These are phyloP conservation scores for Siniperca obscura DNA, from an alignment of 2,797 vertebrate species.

Conservation along the genomic window DNA sequence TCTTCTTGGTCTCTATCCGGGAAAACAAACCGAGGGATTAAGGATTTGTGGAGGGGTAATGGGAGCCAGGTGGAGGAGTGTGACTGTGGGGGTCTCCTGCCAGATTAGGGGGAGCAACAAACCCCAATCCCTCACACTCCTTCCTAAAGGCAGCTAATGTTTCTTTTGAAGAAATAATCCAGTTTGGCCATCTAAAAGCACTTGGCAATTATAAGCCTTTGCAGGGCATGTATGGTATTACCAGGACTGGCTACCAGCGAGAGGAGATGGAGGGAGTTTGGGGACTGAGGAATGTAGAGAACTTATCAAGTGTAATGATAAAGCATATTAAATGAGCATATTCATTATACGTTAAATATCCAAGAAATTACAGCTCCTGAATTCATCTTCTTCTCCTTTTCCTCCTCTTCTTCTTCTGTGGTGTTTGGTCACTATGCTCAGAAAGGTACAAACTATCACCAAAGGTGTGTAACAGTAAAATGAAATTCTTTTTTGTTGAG, in stretches of 20 bases:
- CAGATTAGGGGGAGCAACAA: slow-evolving; percentile 73
- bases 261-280: background rate
- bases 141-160: slow-evolving; percentile 83
- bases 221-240: slow-evolving; percentile 79
- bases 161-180: slow-evolving; percentile 87
- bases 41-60: slow-evolving; percentile 84
- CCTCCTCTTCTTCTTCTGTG: background rate
- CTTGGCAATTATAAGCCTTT: slow-evolving; percentile 78
- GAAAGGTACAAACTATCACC: background rate
- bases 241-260: slow-evolving; percentile 65
- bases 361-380: background rate
- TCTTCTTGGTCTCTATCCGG: slow-evolving; percentile 79
- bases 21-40: slow-evolving; percentile 88
- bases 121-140: slow-evolving; percentile 80
- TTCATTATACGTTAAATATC: background rate
- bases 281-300: background rate
- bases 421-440: background rate
- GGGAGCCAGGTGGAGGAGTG: slow-evolving; percentile 85
- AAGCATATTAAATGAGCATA: background rate
- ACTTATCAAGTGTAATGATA: background rate
- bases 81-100: slow-evolving; percentile 81
- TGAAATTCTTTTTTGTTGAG: background rate
- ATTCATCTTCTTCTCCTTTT: background rate
- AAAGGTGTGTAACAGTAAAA: background rate
- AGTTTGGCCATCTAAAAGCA: slow-evolving; percentile 78